Conservation (phyloP, 2,888 invertebrate species). For the Hydrotaea cyrtoneurina region DNA sequence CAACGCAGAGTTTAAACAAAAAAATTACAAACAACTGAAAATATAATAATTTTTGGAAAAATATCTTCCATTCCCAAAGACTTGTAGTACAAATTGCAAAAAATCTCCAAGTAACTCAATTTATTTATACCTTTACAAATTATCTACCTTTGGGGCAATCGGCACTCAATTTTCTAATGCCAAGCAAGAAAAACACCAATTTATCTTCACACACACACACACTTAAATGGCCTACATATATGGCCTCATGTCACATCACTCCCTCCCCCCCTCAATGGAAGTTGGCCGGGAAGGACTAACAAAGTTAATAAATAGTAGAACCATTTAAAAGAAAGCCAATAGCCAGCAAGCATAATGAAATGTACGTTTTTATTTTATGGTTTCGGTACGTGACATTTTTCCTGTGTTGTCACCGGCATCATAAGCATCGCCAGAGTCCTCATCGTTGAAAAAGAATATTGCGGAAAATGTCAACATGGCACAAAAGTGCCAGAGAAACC, state of each 20-base stretch:
- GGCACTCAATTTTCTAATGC: neutral
- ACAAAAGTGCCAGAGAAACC: no score
- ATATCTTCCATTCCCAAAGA: no score
- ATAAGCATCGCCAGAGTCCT: neutral
- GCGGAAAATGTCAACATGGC: no score
- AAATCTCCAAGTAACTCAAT: no score
- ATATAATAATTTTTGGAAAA: no score
- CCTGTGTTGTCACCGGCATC: conserved; percentile 32
- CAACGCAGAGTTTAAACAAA: no score
- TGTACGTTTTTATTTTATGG: conserved; percentile 59
- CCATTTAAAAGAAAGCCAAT: conserved; percentile 25
- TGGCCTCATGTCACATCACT: neutral
- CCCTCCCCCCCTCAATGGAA: neutral
- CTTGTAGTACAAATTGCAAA: no score
- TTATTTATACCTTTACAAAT: no score
- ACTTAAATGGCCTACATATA: neutral
- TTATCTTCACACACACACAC: neutral
- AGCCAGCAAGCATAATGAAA: conserved; percentile 49
- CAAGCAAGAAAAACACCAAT: neutral
- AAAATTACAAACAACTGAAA: no score
- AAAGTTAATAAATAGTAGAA: conserved; percentile 3
- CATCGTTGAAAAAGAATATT: neutral
- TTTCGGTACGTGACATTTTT: conserved; percentile 59
- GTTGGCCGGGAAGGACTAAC: no score
- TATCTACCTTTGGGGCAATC: neutral